These are phyloP conservation scores for Drosophila nr. perissopoda DNA, from an alignment of 2,888 invertebrate species.

Conservation along the genomic window DNA sequence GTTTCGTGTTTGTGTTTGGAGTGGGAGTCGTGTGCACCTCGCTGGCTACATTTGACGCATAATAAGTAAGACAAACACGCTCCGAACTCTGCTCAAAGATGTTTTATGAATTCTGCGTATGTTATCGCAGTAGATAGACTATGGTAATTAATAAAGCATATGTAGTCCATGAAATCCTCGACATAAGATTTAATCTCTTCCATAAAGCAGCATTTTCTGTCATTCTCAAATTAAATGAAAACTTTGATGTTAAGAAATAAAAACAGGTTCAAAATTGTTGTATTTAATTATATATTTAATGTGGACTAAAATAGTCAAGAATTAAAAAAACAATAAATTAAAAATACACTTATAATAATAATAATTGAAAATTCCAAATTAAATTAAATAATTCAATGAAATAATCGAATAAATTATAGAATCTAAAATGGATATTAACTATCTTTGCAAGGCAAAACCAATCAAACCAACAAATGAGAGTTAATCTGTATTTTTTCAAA, in stretches of 20 bases:
- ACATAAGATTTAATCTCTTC: background rate
- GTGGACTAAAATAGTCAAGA: background rate
- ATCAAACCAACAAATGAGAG: background rate
- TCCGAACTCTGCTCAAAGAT: conserved; percentile 7
- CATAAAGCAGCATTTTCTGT: background rate
- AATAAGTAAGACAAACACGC: conserved; percentile 64
- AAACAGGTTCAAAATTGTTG: background rate
- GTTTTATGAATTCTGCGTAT: background rate
- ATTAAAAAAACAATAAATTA: too few relatives aligned
- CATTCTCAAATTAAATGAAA: background rate
- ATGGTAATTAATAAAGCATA: conserved; percentile 29
- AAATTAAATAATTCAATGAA: background rate
- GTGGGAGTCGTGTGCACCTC: conserved; percentile 41
- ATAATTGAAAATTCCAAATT: background rate
- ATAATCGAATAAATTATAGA: background rate
- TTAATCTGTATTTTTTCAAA: background rate
- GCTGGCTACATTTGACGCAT: conserved; percentile 66
- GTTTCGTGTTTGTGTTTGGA: conserved; percentile 44
- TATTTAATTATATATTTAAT: background rate
- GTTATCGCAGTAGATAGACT: background rate
- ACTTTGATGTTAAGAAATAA: background rate
- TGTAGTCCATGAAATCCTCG: background rate
- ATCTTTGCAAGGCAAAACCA: background rate
- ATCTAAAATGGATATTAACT: background rate
- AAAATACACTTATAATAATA: background rate